phyloP scores from a whole-genome alignment of 1,140 invertebrate genomes.

The Drosophila melanica region DNA sequence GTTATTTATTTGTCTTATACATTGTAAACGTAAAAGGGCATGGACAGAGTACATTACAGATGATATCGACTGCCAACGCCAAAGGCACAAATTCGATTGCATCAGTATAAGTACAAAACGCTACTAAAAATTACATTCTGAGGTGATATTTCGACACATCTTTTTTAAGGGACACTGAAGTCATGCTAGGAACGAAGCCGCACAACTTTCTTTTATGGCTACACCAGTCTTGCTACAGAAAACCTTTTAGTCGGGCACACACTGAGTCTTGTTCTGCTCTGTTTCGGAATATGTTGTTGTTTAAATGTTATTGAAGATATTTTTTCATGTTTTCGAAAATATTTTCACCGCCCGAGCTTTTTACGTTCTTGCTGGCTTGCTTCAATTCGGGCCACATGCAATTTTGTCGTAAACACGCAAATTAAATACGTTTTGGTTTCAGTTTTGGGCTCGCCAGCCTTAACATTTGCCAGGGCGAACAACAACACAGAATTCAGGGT shows the following conservation, averaged over 20 bases:
- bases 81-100: too few species aligned
- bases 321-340: conserved; percentile 30
- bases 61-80: too few species aligned
- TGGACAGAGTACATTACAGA: too few species aligned
- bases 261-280: not conserved
- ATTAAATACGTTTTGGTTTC: conserved; percentile 59
- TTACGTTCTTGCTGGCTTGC: conserved; percentile 8
- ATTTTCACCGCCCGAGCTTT: conserved; percentile 28
- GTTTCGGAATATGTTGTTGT: not conserved
- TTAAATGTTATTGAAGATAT: conserved; percentile 13
- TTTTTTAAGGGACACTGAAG: too few species aligned
- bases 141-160: too few species aligned
- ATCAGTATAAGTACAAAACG: too few species aligned
- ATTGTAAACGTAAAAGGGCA: too few species aligned
- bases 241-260: not conserved
- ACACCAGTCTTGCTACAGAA: not conserved
- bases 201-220: too few species aligned
- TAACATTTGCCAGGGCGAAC: conserved; percentile 61
- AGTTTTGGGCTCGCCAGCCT: conserved; percentile 45
- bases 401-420: conserved; percentile 73
- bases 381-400: conserved; percentile 49
- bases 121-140: too few species aligned
- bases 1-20: too few species aligned
- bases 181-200: too few species aligned
- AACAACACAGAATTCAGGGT: conserved; percentile 40